These are phyloP conservation scores for Drosophila melanica DNA, from an alignment of 1,140 invertebrate genomes.

Conservation along the genomic window DNA sequence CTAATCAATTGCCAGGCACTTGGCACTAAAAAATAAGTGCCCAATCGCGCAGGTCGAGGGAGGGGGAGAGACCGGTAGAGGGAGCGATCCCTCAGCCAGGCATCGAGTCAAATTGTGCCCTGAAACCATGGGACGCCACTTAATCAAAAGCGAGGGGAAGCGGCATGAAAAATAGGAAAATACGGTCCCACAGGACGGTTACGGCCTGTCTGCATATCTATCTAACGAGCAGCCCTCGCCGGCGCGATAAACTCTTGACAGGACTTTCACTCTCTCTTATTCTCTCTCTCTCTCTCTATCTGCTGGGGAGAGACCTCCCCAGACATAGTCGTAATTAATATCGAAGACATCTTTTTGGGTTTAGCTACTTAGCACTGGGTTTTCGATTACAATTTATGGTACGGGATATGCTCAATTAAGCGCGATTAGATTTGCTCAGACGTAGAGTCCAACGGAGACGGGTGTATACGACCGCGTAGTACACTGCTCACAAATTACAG, in stretches of 20 bases:
- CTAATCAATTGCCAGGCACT: conserved; percentile 72
- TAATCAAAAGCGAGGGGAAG: conserved; percentile 62
- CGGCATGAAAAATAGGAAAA: conserved; percentile 4
- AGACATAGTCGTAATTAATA: conserved; percentile 67
- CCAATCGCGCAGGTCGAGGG: conserved; percentile 29
- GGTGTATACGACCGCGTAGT: too few species aligned
- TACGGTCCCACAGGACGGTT: conserved; percentile 29
- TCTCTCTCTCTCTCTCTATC: too few species aligned
- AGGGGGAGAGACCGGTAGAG: not conserved
- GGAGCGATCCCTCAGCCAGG: not conserved
- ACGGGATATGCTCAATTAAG: conserved; percentile 54
- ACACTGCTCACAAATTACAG: too few species aligned
- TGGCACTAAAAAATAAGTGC: conserved; percentile 69
- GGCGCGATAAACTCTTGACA: conserved; percentile 20
- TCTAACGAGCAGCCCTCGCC: conserved; percentile 8
- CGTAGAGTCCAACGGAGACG: not conserved
- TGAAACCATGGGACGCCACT: conserved; percentile 67
- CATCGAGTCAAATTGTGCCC: conserved; percentile 12
- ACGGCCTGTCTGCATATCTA: conserved; percentile 3
- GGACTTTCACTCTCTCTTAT: conserved; percentile 27
- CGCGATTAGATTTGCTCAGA: conserved; percentile 66
- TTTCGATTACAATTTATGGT: conserved; percentile 52
- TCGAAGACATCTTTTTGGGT: conserved; percentile 32
- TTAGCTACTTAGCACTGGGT: conserved; percentile 18
- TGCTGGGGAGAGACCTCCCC: conserved; percentile 48